phyloP scores from a whole-genome alignment of 2,888 invertebrate genomes.

The Coremacera marginata region DNA sequence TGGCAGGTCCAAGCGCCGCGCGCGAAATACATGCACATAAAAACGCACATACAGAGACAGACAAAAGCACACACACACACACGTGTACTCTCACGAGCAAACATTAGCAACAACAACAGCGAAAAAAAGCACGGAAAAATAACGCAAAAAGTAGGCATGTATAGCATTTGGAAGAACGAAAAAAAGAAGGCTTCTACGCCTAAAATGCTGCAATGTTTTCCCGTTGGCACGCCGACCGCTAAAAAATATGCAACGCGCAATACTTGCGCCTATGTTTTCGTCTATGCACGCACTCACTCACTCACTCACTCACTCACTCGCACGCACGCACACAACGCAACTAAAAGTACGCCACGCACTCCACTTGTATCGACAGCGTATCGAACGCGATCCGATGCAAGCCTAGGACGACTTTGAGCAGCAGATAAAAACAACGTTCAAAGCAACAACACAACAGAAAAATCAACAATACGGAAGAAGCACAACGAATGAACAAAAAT shows the following conservation, averaged over 20 bases:
- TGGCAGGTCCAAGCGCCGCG: slow-evolving; percentile 13
- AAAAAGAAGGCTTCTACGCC: slow-evolving; percentile 58
- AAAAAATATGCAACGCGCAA: slow-evolving; percentile 55
- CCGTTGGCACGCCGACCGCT: slow-evolving; percentile 49
- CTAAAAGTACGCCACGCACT: background rate
- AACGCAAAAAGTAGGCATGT: slow-evolving; percentile 30
- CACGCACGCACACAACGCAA: slow-evolving; percentile 5
- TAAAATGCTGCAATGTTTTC: slow-evolving; percentile 50
- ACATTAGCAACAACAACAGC: slow-evolving; percentile 13
- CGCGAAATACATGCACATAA: slow-evolving; percentile 32
- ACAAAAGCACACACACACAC: slow-evolving; percentile 44
- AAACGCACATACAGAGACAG: slow-evolving; percentile 36
- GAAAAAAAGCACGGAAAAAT: slow-evolving; percentile 7
- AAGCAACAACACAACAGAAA: background rate
- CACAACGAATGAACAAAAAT: background rate
- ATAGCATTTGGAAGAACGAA: slow-evolving; percentile 41
- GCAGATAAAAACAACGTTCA: slow-evolving; percentile 5
- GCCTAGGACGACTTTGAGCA: background rate
- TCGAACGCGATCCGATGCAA: slow-evolving; percentile 7
- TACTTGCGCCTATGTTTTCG: background rate
- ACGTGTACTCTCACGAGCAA: slow-evolving; percentile 27
- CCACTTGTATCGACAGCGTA: slow-evolving; percentile 21
- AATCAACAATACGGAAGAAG: background rate
- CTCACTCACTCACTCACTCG: background rate
- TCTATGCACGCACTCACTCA: background rate